phyloP scores from a whole-genome alignment of 2,888 invertebrate genomes.

The Cristatella mucedo region DNA sequence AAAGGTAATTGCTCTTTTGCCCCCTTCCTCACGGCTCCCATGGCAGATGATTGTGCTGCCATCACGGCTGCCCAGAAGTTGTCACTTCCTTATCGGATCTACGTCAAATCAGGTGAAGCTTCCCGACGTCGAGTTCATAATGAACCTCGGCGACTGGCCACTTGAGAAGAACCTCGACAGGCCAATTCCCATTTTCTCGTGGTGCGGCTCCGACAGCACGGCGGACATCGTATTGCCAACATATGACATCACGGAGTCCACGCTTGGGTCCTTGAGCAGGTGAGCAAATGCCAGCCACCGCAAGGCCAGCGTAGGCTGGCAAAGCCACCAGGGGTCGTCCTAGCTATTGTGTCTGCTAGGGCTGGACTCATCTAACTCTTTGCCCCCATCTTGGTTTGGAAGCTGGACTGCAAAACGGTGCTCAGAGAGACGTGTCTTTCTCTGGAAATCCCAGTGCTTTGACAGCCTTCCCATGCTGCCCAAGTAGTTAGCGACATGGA shows the following conservation, averaged over 20 bases:
- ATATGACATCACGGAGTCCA: constrained; percentile 80
- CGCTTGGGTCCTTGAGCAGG: constrained; percentile 83
- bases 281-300: no score
- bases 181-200: constrained; percentile 69
- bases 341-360: neutral
- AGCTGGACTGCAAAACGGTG: no score
- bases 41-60: neutral
- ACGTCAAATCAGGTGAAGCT: constrained; percentile 45
- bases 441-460: no score
- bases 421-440: no score
- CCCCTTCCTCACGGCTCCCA: neutral
- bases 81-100: no score
- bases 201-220: constrained; percentile 78
- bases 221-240: constrained; percentile 83
- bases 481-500: no score
- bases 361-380: neutral
- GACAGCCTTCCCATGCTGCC: no score
- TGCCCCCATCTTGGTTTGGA: no score
- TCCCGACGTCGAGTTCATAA: constrained; percentile 73
- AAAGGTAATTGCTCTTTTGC: constrained; percentile 44
- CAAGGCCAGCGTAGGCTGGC: constrained; percentile 7
- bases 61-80: no score
- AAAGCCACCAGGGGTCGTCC: neutral
- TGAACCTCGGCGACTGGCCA: constrained; percentile 93
- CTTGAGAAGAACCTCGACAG: constrained; percentile 42